A percentile compares a stretch with the other conserved stretches of the same genome.
Evolutionary conservation across 2,113 vertebrate genomes (phyloP).

Genomic region (Ictalurus furcatus): DNA sequence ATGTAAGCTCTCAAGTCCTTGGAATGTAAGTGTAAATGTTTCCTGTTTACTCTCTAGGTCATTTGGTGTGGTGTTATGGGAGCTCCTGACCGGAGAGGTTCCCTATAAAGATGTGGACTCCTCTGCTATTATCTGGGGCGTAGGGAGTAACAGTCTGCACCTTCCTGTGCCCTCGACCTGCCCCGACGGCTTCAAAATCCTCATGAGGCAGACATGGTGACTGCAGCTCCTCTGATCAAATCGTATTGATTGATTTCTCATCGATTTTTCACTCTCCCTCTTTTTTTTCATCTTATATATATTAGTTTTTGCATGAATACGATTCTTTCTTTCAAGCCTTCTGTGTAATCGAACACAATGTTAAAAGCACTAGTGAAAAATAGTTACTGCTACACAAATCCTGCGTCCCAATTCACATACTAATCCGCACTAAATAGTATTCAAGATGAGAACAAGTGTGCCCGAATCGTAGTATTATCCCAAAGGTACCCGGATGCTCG

Average conservation of each 20-base stretch:
- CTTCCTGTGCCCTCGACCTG: slow-evolving; percentile 97
- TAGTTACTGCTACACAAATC: background rate
- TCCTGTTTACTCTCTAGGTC: slow-evolving; percentile 75
- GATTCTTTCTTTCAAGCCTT: background rate
- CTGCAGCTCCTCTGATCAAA: slow-evolving; percentile 22
- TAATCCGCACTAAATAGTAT: too few relatives aligned
- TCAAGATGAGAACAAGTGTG: too few relatives aligned
- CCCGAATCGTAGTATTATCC: too few relatives aligned
- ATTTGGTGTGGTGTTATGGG: slow-evolving; percentile 96
- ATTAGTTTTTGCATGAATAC: background rate
- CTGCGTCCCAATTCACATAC: too few relatives aligned
- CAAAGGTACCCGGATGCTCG: too few relatives aligned
- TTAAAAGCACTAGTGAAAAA: background rate
- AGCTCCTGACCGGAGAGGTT: slow-evolving; percentile 94
- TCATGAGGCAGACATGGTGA: slow-evolving; percentile 99
- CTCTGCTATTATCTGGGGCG: slow-evolving; percentile 98
- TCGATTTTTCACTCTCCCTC: background rate
- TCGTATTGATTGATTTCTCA: background rate
- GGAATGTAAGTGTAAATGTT: background rate
- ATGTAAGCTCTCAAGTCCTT: background rate
- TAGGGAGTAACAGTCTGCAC: slow-evolving; percentile 97
- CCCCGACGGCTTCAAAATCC: slow-evolving; percentile 98
- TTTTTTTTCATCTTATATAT: too few relatives aligned
- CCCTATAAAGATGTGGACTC: slow-evolving; percentile 99
- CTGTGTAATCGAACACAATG: background rate